Evolutionary conservation across 2,888 invertebrate species (phyloP), one percentile per base, ranked within the genome.

Genomic region (Napeogenes inachia): DNA sequence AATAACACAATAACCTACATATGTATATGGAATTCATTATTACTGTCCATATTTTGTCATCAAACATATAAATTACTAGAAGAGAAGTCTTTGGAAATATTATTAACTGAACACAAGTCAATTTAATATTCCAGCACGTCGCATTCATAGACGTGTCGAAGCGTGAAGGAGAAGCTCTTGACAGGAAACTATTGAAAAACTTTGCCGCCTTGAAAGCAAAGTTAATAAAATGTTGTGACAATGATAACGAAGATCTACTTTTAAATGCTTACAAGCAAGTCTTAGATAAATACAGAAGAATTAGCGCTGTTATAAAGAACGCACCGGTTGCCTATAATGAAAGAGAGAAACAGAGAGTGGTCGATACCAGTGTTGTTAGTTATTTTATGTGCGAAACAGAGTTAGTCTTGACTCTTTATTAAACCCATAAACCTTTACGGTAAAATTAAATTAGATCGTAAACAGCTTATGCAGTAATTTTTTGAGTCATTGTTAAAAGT

Each of bases 301-400:
- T 89, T 2, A 89, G 89, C 58, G 80, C 75, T 0, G 85, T 89
- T 10, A 75, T 89, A 54, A 89, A 89, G 71, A 85, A 83, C 57
- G 89, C 88, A 4, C 87, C 80, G 0, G 74, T 89, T 5, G 57
- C 76, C 45, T 66, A 69, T 0, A 77, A 79, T n/a, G 82, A 79
- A n/a, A n/a, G n/a, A 13, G 66, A 59, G 46, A 77, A 75, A 54
- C 82, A 78, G 68, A 77, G 71, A 58, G 87, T 88, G 77, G 70
- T 89, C 32, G 85, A 89, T 70, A 73, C 86, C 46, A 89, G 89
- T 75, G 84, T 88, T 70, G 89, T 89, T 68, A 85, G 86, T 84
- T 57, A 8, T 21, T 12, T 0, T 55, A 45, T 59, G 35, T 50
- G 33, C 8, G 50, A 60, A 45, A 35, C 47, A n/a, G 64, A 67